Base-by-base conservation (phyloP, 2,888 invertebrate genomes). In the Mesorhabditis sp. region DNA sequence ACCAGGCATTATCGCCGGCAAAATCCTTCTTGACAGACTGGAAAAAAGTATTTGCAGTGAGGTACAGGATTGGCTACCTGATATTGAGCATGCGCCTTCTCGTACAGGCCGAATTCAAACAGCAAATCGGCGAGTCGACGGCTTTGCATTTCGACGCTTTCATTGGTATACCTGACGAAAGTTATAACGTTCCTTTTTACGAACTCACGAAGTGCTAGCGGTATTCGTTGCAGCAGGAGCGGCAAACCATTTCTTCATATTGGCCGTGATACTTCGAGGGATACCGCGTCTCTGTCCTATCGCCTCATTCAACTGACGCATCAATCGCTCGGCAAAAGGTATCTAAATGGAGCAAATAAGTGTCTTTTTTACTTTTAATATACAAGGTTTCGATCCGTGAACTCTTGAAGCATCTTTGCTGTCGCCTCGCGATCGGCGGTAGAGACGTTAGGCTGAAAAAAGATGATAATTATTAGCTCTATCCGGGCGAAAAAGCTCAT, bases 1-100 rank as follows among this genome's bases (percentile, higher is more conserved):
- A 89, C 95, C 95, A 96, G 0, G 97, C 97, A 78, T 94, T 93
- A 86, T 98, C 97, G 2, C 92, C 92, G 85, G 92, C 93, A 87
- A 97, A 97, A 87, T 98, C 98, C 68, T 95, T 90, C 87, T 97
- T 97, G n/a, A 95, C 58, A 63, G 28, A 63, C 63, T 15, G 13
- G 63, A 63, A 63, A 15, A n/a, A n/a, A 63, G 2, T 15, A 2
- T 10, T 13, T 28, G 63, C 7, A 13, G 10, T 3, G n/a, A 41
- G 7, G 13, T 63, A 7, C 1, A 41, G n/a, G 28, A 28, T 28
- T 28, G 28, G 28, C 64, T 10, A 69, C 91, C 87, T 97, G 95
- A 88, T 96, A 98, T 0, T 93, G 91, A 86, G 93, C 92, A 87
- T 80, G 78, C 13, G 84, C 81, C 42, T 78, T 75, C n/a, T 70